These are phyloP conservation scores for Actenoides hombroni DNA, from an alignment of 2,113 vertebrate species.

Conservation along the genomic window DNA sequence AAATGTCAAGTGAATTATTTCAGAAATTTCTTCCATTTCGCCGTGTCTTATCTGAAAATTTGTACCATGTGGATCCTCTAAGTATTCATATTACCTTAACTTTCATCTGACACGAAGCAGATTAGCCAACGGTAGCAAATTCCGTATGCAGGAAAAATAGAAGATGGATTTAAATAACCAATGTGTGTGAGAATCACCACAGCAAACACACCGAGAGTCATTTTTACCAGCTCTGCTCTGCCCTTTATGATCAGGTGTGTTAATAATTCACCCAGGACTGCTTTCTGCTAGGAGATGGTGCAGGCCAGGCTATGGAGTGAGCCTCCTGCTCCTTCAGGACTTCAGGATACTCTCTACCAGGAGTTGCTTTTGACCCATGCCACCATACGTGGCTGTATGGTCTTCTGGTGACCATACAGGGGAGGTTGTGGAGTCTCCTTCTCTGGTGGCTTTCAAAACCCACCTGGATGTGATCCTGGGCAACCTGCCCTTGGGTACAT, in stretches of 20 bases:
- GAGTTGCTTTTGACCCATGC: neutral
- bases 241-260: neutral
- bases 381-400: fast-evolving
- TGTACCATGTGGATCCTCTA: neutral
- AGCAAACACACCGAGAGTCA: neutral
- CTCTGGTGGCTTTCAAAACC: no score
- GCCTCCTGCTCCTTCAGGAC: neutral
- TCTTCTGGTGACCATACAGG: no score
- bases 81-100: neutral
- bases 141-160: neutral
- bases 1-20: constrained; percentile 19
- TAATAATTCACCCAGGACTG: neutral
- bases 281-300: neutral
- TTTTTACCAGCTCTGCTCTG: neutral
- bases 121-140: neutral
- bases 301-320: neutral
- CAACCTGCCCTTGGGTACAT: no score
- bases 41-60: neutral
- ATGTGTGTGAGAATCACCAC: neutral
- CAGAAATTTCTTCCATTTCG: neutral
- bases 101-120: neutral
- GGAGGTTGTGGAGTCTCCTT: no score
- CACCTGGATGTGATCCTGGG: no score
- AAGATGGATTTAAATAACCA: neutral
- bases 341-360: fast-evolving